Conservation (phyloP, 1,140 invertebrate genomes). For the Lucilia cuprina region DNA sequence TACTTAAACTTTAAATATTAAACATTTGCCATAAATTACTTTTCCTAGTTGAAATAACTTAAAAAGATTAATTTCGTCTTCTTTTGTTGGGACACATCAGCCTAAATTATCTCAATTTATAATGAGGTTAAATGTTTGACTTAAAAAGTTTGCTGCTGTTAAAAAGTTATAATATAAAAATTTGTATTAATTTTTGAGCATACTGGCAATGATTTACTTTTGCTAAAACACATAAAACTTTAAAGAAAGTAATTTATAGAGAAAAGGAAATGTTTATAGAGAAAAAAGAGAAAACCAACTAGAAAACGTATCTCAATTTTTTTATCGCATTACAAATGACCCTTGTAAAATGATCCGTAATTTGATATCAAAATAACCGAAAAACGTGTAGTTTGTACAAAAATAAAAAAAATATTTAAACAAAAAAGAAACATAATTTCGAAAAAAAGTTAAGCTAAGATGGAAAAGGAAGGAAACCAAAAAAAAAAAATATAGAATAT, state of each 20-base stretch:
- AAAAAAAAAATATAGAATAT: neutral
- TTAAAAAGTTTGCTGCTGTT: neutral
- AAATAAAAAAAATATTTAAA: neutral
- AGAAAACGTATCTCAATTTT: neutral
- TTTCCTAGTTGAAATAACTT: too few relatives aligned
- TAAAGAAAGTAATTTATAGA: neutral
- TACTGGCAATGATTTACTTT: neutral
- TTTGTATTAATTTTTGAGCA: neutral
- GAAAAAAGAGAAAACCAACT: neutral
- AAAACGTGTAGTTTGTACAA: neutral
- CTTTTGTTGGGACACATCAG: too few relatives aligned
- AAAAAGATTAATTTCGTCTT: too few relatives aligned
- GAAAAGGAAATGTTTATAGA: neutral
- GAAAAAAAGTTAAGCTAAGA: neutral
- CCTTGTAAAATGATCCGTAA: constrained; percentile 13
- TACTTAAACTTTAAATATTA: too few relatives aligned
- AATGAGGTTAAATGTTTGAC: neutral
- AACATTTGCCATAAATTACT: too few relatives aligned
- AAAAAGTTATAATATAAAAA: neutral
- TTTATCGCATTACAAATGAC: constrained; percentile 7
- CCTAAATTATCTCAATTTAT: neutral
- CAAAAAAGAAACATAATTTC: neutral
- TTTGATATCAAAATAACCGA: neutral
- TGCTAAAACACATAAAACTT: neutral
- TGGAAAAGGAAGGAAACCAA: neutral